A percentile compares a stretch with the other conserved stretches of the same genome.
These are phyloP conservation scores for Rhinichthys osculus DNA, from an alignment of 2,797 vertebrate species.

Conservation along the genomic window DNA sequence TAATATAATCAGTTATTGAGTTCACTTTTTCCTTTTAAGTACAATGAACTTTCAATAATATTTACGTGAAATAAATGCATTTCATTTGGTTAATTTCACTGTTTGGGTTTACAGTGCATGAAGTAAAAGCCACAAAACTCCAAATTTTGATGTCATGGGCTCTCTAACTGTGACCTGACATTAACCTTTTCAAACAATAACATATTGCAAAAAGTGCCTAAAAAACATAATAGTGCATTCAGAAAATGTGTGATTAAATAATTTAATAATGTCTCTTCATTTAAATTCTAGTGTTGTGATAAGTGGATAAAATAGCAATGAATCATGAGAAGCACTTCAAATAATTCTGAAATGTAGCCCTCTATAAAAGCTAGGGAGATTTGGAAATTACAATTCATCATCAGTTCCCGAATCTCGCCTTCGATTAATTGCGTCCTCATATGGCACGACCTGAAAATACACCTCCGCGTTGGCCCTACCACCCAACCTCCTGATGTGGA, in stretches of 20 bases:
- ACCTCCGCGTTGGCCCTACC: conserved; percentile 60
- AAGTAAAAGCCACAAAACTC: not conserved
- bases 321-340: conserved; percentile 51
- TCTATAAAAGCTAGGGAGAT: conserved; percentile 59
- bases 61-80: not conserved
- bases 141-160: not conserved
- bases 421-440: conserved; percentile 70
- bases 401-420: conserved; percentile 61
- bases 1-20: not conserved
- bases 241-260: conserved; percentile 1
- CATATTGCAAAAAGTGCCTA: not conserved
- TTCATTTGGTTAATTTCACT: not conserved
- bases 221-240: not conserved
- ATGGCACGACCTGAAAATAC: conserved; percentile 64
- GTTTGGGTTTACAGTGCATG: not conserved
- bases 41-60: not conserved
- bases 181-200: not conserved
- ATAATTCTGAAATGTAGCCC: conserved; percentile 65
- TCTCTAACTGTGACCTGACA: not conserved
- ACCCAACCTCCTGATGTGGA: conserved; percentile 39
- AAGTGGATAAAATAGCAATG: conserved; percentile 40
- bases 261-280: conserved; percentile 11
- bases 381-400: conserved; percentile 67
- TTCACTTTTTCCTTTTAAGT: not conserved
- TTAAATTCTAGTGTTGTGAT: conserved; percentile 27